Base-by-base conservation (phyloP, 2,797 vertebrate species). In the Notoglanidium macrostoma region DNA sequence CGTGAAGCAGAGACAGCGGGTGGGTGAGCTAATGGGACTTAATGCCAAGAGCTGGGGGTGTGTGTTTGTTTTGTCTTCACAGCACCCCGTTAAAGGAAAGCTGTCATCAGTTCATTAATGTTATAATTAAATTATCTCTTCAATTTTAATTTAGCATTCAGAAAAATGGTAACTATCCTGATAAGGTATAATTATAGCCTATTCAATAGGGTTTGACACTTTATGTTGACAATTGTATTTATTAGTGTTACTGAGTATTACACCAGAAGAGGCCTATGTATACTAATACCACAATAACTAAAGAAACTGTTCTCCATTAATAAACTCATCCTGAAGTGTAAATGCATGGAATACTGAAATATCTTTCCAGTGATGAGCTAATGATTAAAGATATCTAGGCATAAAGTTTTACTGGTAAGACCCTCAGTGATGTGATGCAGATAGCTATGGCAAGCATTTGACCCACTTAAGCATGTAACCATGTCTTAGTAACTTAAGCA, bases 41-140 rank as follows among this genome's bases (percentile, higher is more conserved):
- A 85, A 85, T 89, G 89, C 91, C 90, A 80, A 91, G 91, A 92
- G 91, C 84, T 87, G 93, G 90, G 92, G 93, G 92, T 89, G 93
- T 91, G 84, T 90, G 90, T 94, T 94, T 93, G 92, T 91, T 88
- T 95, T 93, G 91, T 85, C 61, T 83, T 78, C 87, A 90, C 90
- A 92, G 89, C 89, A 90, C 85, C 92, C 90, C 89, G 90, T 93
- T 95, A 93, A 93, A 92, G 93, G 91, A 78, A 91, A 88, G 79
- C 89, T 77, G 80, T 92, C 93, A 94, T 91, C 92, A 94, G 93
- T 80, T 94, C 92, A 94, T 95, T 94, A 94, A 78, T 35, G 83
- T 84, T 85, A 29, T 78, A 87, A 92, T 93, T 89, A 81, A 90
- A 72, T 90, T 87, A 90, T 88, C 88, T 68, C 35, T 59, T 73